phyloP scores from a whole-genome alignment of 2,113 vertebrate species.

The Amphiprion ocellaris region DNA sequence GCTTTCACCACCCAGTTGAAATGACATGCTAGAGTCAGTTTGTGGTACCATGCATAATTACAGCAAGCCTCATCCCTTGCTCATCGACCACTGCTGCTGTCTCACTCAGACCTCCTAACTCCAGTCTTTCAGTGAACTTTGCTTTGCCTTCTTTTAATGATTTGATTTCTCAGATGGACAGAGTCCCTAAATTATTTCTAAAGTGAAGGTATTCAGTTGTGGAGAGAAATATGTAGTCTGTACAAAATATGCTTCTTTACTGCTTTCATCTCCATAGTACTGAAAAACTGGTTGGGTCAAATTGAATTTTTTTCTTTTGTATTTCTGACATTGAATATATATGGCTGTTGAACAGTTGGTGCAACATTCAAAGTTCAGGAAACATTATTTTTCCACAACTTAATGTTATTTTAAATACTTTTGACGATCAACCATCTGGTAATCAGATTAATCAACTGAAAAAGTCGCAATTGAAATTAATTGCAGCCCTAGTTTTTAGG shows the following conservation, averaged over 20 bases:
- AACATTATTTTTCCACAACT: too few species aligned
- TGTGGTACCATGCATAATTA: conserved; percentile 70
- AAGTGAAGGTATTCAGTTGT: not conserved
- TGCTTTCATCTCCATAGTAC: not conserved
- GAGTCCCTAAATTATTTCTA: conserved; percentile 6
- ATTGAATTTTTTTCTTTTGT: not conserved
- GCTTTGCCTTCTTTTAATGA: conserved; percentile 7
- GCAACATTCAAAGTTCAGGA: not conserved
- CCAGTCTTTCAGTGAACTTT: not conserved
- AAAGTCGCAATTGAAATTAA: too few species aligned
- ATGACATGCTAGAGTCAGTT: conserved; percentile 67
- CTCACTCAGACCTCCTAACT: conserved; percentile 25
- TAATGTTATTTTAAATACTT: too few species aligned
- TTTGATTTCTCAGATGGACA: not conserved
- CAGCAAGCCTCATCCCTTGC: conserved; percentile 62
- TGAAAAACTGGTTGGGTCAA: not conserved
- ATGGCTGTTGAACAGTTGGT: not conserved
- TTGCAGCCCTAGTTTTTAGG: too few species aligned
- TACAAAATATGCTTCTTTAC: conserved; percentile 1
- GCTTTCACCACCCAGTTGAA: conserved; percentile 76
- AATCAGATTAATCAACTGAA: too few species aligned
- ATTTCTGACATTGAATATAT: not conserved
- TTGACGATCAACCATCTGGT: too few species aligned
- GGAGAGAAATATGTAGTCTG: not conserved
- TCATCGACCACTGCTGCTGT: conserved; percentile 47